Conservation (phyloP, 2,797 vertebrate species). For the Chaunax sp. region DNA sequence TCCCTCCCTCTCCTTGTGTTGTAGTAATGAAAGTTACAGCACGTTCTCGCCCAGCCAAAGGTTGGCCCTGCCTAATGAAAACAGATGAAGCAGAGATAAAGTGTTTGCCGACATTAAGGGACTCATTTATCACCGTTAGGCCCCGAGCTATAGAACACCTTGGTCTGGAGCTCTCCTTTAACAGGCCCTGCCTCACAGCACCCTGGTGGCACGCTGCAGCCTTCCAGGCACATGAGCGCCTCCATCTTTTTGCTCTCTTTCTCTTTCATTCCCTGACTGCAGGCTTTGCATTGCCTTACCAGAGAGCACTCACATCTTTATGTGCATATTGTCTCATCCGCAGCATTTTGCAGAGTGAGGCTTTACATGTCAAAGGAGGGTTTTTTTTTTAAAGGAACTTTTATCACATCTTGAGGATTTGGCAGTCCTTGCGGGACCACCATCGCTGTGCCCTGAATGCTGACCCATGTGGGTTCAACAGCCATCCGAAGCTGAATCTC, state of each 20-base stretch:
- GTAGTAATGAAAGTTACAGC: slow-evolving; percentile 81
- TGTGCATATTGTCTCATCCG: not conserved
- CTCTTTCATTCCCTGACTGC: slow-evolving; percentile 6
- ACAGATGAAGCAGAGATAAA: slow-evolving; percentile 91
- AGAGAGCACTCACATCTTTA: not conserved
- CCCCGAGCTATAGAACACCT: slow-evolving; percentile 84
- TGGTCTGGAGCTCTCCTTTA: slow-evolving; percentile 80
- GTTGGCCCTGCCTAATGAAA: slow-evolving; percentile 88
- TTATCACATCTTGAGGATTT: slow-evolving; percentile 46
- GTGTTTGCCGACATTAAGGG: slow-evolving; percentile 89
- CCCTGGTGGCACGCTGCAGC: slow-evolving; percentile 66
- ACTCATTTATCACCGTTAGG: slow-evolving; percentile 89
- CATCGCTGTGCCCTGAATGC: slow-evolving; percentile 27
- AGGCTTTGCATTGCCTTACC: not conserved
- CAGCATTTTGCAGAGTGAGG: not conserved
- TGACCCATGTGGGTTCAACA: slow-evolving; percentile 65
- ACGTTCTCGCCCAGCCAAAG: slow-evolving; percentile 85
- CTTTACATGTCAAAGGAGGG: not conserved
- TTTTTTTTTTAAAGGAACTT: slow-evolving; percentile 28
- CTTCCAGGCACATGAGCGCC: slow-evolving; percentile 49
- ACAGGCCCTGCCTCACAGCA: slow-evolving; percentile 73
- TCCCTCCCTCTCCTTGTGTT: slow-evolving; percentile 66
- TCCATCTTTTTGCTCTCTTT: slow-evolving; percentile 46
- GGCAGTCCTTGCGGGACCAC: slow-evolving; percentile 48
- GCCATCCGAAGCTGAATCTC: slow-evolving; percentile 56